phyloP scores from a whole-genome alignment of 30 jellyfish, hydroid and myxozoan genomes.

The Mastigias papua region DNA sequence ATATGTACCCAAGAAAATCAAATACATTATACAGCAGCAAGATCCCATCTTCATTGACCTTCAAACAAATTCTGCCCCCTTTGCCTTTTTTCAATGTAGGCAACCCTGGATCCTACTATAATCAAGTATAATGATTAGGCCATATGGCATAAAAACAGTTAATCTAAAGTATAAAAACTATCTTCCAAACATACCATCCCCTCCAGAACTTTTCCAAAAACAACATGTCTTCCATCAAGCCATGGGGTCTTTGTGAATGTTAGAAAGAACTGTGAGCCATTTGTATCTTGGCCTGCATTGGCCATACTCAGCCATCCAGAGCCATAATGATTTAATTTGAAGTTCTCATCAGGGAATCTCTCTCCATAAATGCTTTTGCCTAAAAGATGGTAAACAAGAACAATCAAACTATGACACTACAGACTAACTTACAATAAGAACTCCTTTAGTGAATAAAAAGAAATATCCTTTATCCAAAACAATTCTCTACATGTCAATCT shows the following conservation, averaged over 20 bases:
- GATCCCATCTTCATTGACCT: too few relatives aligned
- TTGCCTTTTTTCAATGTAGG: too few relatives aligned
- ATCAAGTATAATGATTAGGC: too few relatives aligned
- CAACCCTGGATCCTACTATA: too few relatives aligned
- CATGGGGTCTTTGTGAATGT: conserved; percentile 95
- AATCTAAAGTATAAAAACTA: too few relatives aligned
- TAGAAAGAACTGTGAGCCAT: conserved; percentile 98
- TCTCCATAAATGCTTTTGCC: conserved; percentile 99
- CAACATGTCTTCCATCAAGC: conserved; percentile 98
- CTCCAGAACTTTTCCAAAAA: conserved; percentile 94
- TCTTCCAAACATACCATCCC: conserved; percentile 92
- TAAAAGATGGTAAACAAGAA: background rate
- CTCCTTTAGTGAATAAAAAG: background rate
- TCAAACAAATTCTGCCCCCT: too few relatives aligned
- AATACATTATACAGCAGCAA: too few relatives aligned
- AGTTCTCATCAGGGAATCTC: conserved; percentile 97
- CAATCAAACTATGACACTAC: background rate
- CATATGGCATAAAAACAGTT: too few relatives aligned
- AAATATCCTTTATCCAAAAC: too few relatives aligned
- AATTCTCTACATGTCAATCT: too few relatives aligned
- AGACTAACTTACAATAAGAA: background rate
- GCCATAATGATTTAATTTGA: conserved; percentile 82
- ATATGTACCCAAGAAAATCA: too few relatives aligned
- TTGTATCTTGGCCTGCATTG: conserved; percentile 98
- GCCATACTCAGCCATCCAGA: conserved; percentile 99